Evolutionary conservation across 2,888 invertebrate genomes (phyloP).

Genomic region (Cepaea hortensis): DNA sequence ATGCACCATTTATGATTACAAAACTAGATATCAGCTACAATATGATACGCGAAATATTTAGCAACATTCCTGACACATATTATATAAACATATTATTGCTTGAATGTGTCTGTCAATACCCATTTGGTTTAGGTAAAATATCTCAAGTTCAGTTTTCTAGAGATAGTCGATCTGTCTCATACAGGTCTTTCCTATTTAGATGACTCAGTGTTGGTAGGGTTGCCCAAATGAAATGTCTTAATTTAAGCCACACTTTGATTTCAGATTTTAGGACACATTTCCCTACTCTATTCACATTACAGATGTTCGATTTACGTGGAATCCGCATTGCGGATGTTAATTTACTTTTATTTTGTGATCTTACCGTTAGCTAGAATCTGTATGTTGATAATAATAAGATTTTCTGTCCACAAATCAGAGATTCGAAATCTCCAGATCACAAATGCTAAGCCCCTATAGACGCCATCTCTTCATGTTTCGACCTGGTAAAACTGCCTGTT

Average conservation of each 20-base stretch:
- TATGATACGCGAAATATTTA: neutral
- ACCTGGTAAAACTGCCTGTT: conserved; percentile 54
- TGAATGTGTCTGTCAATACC: neutral
- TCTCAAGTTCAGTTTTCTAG: neutral
- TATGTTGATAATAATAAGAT: neutral
- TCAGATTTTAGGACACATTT: neutral
- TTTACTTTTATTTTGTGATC: neutral
- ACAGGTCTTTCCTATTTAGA: neutral
- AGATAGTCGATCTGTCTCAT: conserved; percentile 26
- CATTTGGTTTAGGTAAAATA: neutral
- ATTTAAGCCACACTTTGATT: conserved; percentile 3
- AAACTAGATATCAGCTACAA: neutral
- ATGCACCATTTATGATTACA: neutral
- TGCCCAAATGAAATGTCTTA: neutral
- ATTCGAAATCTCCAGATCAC: neutral
- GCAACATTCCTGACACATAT: neutral
- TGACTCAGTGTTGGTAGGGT: neutral
- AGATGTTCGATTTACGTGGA: neutral
- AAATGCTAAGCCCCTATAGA: conserved; percentile 51
- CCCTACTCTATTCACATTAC: neutral
- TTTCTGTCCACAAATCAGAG: conserved; percentile 19
- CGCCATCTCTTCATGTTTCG: conserved; percentile 54
- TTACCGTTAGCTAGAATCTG: neutral
- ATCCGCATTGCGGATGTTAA: neutral
- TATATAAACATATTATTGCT: too few relatives aligned